A percentile compares a stretch with the other conserved stretches of the same genome.
These are phyloP conservation scores for Aptenodytes patagonicus DNA, from an alignment of 2,113 vertebrate genomes.

Conservation along the genomic window DNA sequence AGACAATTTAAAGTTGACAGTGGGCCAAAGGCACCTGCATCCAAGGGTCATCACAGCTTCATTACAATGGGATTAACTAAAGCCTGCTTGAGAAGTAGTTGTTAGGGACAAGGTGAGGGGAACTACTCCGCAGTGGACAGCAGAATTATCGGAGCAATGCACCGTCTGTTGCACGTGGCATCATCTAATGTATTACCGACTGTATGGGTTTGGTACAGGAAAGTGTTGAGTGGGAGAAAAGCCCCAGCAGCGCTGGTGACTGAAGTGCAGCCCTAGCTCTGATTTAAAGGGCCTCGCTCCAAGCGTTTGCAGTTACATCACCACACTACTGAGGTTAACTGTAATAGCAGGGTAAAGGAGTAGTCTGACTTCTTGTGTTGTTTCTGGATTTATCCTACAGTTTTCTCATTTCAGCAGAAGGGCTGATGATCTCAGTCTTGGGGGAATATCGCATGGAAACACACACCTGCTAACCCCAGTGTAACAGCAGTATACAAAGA, in stretches of 20 bases:
- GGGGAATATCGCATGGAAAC: neutral
- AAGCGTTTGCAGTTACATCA: neutral
- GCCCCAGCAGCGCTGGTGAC: neutral
- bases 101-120: neutral
- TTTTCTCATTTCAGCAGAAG: neutral
- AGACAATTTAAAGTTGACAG: neutral
- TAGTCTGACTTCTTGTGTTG: neutral
- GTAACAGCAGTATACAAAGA: neutral
- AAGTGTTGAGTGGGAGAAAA: accelerated
- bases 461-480: neutral
- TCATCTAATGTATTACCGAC: neutral
- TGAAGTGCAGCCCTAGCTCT: neutral
- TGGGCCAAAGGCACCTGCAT: neutral
- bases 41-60: neutral
- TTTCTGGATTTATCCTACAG: neutral
- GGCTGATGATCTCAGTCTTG: neutral
- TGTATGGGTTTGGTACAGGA: neutral
- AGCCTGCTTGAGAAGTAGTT: neutral
- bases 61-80: neutral
- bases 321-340: neutral
- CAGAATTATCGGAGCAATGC: neutral
- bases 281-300: neutral
- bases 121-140: neutral
- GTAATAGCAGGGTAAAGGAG: neutral
- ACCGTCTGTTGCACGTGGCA: neutral